Percentiles rank a stretch among this genome's conserved stretches.
These are phyloP conservation scores for Pterocles gutturalis DNA, from an alignment of 2,113 vertebrate genomes.

Conservation along the genomic window DNA sequence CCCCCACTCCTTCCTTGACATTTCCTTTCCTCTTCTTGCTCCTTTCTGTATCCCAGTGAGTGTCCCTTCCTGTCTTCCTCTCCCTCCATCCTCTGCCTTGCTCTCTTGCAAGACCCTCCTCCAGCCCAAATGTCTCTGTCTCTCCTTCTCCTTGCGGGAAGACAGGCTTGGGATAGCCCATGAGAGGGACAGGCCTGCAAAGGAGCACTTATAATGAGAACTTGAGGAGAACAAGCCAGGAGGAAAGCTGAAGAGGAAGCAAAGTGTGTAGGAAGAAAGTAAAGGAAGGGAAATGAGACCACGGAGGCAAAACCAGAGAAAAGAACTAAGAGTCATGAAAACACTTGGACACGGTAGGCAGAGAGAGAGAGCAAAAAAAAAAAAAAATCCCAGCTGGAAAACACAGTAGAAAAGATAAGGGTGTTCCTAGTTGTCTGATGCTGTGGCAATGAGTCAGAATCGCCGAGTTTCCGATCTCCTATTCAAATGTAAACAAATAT, in stretches of 20 bases:
- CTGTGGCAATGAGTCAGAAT: conserved; percentile 49
- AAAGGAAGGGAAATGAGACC: not conserved
- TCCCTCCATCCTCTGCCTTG: not conserved
- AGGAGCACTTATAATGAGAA: not conserved
- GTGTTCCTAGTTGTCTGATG: not conserved
- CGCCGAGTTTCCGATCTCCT: conserved; percentile 16
- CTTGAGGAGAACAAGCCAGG: not conserved
- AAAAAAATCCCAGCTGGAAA: not conserved
- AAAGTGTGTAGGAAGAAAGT: not conserved
- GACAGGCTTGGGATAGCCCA: not conserved
- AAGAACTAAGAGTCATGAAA: not conserved
- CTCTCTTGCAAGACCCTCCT: not conserved
- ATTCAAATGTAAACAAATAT: conserved; percentile 53
- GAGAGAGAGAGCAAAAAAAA: not conserved
- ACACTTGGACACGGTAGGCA: not conserved
- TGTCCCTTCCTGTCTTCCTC: not conserved
- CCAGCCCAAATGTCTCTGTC: not conserved
- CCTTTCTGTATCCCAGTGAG: not conserved
- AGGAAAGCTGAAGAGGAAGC: not conserved
- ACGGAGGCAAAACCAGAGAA: not conserved
- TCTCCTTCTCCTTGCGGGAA: not conserved
- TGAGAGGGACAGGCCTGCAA: not conserved
- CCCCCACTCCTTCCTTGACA: not conserved
- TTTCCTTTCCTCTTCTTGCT: not conserved
- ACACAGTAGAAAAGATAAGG: not conserved